A percentile compares a stretch with the other conserved stretches of the same genome.
Conservation (phyloP, 2,888 invertebrate genomes). For the Gastracanthus pulcherrimus region DNA sequence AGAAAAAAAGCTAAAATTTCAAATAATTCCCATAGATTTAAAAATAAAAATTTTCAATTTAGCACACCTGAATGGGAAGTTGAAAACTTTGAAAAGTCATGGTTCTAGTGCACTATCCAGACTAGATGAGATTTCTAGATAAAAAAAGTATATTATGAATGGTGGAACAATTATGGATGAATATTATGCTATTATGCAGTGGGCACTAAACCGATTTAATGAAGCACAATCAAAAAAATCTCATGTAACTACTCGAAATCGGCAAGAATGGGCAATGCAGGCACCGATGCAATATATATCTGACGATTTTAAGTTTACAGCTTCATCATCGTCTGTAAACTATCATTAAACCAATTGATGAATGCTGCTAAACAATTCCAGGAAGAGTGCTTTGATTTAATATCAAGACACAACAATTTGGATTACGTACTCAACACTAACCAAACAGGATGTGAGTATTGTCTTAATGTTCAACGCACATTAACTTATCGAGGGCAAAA, state of each 20-base stretch:
- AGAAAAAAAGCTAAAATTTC: neutral
- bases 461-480: neutral
- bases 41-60: slow-evolving; percentile 3
- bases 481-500: neutral
- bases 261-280: slow-evolving; percentile 59
- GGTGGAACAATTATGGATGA: slow-evolving; percentile 60
- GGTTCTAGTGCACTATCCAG: neutral
- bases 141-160: slow-evolving; percentile 55
- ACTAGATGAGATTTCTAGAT: slow-evolving; percentile 10
- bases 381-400: slow-evolving; percentile 29
- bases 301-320: slow-evolving; percentile 53
- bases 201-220: slow-evolving; percentile 58
- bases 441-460: slow-evolving; percentile 53
- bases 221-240: slow-evolving; percentile 57
- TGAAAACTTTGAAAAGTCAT: neutral
- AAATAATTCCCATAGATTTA: neutral
- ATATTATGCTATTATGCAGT: slow-evolving; percentile 53
- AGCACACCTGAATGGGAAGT: neutral
- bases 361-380: slow-evolving; percentile 45
- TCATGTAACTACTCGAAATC: slow-evolving; percentile 58
- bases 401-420: slow-evolving; percentile 46
- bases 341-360: slow-evolving; percentile 57
- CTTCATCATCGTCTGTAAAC: slow-evolving; percentile 52
- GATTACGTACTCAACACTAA: slow-evolving; percentile 59
- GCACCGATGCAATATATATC: slow-evolving; percentile 56